These are phyloP conservation scores for Marmota monax DNA, from an alignment of 2,113 vertebrate genomes.

Conservation along the genomic window DNA sequence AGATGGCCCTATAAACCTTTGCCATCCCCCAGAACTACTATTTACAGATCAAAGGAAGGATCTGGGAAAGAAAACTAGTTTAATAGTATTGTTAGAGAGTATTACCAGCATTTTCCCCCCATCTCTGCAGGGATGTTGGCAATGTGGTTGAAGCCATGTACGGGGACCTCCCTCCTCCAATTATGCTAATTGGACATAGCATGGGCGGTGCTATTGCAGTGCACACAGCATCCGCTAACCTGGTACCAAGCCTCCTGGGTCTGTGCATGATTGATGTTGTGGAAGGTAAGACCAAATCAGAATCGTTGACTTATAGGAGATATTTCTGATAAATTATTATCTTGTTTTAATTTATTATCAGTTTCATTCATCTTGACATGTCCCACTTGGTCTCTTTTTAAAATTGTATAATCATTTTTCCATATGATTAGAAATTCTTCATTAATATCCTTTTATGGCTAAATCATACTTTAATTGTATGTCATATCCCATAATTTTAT, in stretches of 20 bases:
- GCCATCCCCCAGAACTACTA: not conserved
- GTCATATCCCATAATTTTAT: slow-evolving; percentile 36
- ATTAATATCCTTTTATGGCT: slow-evolving; percentile 53
- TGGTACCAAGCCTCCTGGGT: slow-evolving; percentile 95
- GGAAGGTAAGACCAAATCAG: slow-evolving; percentile 90
- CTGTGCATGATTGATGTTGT: slow-evolving; percentile 99
- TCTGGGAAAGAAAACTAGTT: not conserved
- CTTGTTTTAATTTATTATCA: not conserved
- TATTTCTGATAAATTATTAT: not conserved
- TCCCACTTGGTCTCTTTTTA: slow-evolving; percentile 27
- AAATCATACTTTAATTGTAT: slow-evolving; percentile 33
- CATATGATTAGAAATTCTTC: slow-evolving; percentile 32
- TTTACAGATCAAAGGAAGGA: slow-evolving; percentile 10
- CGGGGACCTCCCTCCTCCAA: slow-evolving; percentile 95
- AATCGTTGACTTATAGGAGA: slow-evolving; percentile 13
- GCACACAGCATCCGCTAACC: slow-evolving; percentile 93
- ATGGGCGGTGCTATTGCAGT: slow-evolving; percentile 99
- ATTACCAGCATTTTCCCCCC: slow-evolving; percentile 1
- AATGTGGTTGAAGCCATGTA: slow-evolving; percentile 96
- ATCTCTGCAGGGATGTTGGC: slow-evolving; percentile 92
- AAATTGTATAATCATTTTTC: slow-evolving; percentile 37
- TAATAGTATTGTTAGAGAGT: not conserved
- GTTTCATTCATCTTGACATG: slow-evolving; percentile 39
- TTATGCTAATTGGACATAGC: slow-evolving; percentile 98
- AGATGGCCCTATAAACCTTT: not conserved